Evolutionary conservation across 2,113 vertebrate species (phyloP).

Genomic region (Polyodon spathula): DNA sequence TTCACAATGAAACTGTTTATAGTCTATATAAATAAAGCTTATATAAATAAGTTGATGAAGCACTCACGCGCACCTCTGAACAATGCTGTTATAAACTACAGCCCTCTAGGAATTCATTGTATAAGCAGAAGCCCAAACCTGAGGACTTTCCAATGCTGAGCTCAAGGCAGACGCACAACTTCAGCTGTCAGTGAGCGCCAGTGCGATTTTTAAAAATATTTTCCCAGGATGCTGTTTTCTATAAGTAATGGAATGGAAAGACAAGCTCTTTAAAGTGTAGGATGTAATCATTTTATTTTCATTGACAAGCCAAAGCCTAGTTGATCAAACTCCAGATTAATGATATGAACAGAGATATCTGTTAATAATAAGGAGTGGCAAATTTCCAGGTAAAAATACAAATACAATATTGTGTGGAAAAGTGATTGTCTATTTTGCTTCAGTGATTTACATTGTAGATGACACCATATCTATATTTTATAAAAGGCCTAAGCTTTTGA

Average conservation of each 20-base stretch:
- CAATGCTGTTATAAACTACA: background rate
- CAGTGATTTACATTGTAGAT: too few species aligned
- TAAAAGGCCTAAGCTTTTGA: too few species aligned
- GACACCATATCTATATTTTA: too few species aligned
- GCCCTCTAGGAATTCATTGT: background rate
- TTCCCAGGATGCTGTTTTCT: background rate
- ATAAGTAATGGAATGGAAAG: background rate
- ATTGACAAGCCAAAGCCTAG: background rate
- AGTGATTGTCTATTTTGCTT: background rate
- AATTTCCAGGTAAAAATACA: background rate
- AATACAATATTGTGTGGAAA: background rate
- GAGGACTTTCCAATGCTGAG: background rate
- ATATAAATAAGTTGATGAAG: background rate
- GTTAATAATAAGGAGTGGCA: background rate
- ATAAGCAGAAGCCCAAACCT: background rate
- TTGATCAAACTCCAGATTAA: slow-evolving; percentile 1
- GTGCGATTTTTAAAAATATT: background rate
- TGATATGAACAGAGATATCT: background rate
- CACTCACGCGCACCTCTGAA: background rate
- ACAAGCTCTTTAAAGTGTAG: background rate
- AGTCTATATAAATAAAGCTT: background rate
- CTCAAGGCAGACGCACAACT: background rate
- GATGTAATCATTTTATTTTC: background rate
- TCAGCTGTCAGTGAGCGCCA: background rate
- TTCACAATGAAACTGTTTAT: background rate